Evolutionary conservation across 1,140 invertebrate species (phyloP), one percentile per base, ranked within the genome.

Genomic region (Drosophila novamexicana): DNA sequence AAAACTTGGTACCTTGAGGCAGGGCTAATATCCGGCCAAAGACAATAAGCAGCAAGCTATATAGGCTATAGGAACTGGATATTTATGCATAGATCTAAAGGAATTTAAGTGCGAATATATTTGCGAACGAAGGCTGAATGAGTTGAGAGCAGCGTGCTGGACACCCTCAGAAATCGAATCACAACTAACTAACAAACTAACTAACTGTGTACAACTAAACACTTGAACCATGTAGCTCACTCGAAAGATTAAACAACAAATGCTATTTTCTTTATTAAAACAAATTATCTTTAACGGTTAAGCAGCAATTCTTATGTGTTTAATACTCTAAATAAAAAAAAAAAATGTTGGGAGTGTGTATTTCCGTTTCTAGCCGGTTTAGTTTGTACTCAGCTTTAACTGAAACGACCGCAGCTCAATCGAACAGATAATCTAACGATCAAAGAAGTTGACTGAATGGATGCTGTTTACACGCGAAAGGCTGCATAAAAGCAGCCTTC

Each of bases 351-450:
- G 50, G 52, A 45, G 42, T 61, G 42, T 39, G 47, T 73, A 79
- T 88, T 88, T 86, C 83, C 79, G 83, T 77, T 86, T 65, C 45
- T 65, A 74, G 72, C 83, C 76, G 50, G 65, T 79, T 82, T 62
- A 6, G 22, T 29, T 29, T 4, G 37, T 32, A 59, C 50, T 47
- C 71, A 56, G 52, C 18, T 66, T 78, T 81, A 85, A 86, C 75
- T 81, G 82, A 79, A 71, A 16, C 7, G 7, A 53, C 53, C 59
- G 47, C 66, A 52, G 53, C 22, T 54, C 71, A 77, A 70, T 74
- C 75, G 52, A 49, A 52, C 40, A 85, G 66, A 59, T 85, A 72
- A 81, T 81, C 82, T 75, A 53, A 47, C 70, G 66, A 81, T 85
- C 82, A 72, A 86, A 85, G 72, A 42, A 58, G 62, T 57, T 72